Percentiles rank a stretch among this genome's conserved stretches.
phyloP scores from a whole-genome alignment of 2,888 invertebrate species.

The Athalia circularis region DNA sequence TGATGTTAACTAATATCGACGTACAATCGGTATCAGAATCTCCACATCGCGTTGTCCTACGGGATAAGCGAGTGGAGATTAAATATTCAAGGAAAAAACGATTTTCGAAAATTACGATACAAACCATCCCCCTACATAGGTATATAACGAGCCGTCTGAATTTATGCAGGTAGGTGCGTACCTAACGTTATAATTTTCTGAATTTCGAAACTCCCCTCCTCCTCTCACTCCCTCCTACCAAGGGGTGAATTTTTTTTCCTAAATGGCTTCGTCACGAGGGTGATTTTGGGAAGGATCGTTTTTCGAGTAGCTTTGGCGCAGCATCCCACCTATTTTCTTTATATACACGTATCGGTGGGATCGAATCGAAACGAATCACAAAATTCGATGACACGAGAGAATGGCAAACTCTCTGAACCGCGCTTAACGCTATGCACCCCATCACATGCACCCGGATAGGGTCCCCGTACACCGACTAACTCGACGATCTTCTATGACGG shows the following conservation, averaged over 20 bases:
- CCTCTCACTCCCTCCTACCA: background rate
- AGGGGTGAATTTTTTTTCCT: background rate
- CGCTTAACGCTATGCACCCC: slow-evolving; percentile 49
- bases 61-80: too few relatives aligned
- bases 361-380: slow-evolving; percentile 33
- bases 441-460: background rate
- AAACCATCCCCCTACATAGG: too few relatives aligned
- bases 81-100: too few relatives aligned
- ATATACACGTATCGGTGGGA: too few relatives aligned
- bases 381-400: slow-evolving; percentile 43
- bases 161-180: too few relatives aligned
- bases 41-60: too few relatives aligned
- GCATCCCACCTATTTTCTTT: too few relatives aligned
- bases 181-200: too few relatives aligned
- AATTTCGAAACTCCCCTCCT: too few relatives aligned
- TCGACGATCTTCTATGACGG: slow-evolving; percentile 12
- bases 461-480: background rate
- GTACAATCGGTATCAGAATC: background rate
- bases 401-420: slow-evolving; percentile 46
- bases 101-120: too few relatives aligned
- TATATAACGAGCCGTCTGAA: too few relatives aligned
- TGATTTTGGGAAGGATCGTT: background rate
- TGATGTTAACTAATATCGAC: slow-evolving; percentile 20
- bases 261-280: slow-evolving; percentile 2
- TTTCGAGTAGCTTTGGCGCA: too few relatives aligned